These are phyloP conservation scores for Eospalax fontanierii DNA, from an alignment of 2,797 vertebrate species.

Conservation along the genomic window DNA sequence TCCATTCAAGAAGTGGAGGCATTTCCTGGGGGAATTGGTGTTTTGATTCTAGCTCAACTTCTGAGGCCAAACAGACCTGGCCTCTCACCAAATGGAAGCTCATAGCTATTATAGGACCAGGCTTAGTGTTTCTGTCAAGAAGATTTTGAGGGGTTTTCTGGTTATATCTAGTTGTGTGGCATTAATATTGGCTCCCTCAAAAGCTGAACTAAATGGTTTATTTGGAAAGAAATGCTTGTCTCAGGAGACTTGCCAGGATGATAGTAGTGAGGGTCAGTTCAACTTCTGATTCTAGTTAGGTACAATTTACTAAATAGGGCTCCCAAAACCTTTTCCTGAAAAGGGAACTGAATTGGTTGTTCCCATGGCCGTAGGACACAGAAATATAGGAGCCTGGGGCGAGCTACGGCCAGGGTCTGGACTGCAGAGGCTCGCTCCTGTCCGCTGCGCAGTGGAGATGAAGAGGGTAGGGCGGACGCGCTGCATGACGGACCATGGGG, in stretches of 20 bases:
- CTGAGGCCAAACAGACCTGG: not conserved
- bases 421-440: not conserved
- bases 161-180: not conserved
- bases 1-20: not conserved
- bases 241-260: not conserved
- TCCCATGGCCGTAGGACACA: constrained; percentile 13
- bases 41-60: not conserved
- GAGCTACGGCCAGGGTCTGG: not conserved
- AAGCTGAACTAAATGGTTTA: not conserved
- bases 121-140: constrained; percentile 7
- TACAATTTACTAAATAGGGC: not conserved
- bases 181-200: not conserved
- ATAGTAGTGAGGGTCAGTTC: not conserved
- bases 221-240: constrained; percentile 1
- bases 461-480: not conserved
- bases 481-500: not conserved
- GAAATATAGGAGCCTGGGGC: not conserved
- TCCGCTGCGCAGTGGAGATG: not conserved
- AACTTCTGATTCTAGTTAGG: constrained; percentile 32
- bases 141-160: constrained; percentile 41
- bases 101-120: not conserved
- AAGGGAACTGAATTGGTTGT: not conserved
- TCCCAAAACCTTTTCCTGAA: too few species aligned
- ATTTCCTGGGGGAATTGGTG: not conserved
- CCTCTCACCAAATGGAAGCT: not conserved